Evolutionary conservation across 2,113 vertebrate species (phyloP), one percentile per base, ranked within the genome.

Genomic region (Eubucco bourcierii): DNA sequence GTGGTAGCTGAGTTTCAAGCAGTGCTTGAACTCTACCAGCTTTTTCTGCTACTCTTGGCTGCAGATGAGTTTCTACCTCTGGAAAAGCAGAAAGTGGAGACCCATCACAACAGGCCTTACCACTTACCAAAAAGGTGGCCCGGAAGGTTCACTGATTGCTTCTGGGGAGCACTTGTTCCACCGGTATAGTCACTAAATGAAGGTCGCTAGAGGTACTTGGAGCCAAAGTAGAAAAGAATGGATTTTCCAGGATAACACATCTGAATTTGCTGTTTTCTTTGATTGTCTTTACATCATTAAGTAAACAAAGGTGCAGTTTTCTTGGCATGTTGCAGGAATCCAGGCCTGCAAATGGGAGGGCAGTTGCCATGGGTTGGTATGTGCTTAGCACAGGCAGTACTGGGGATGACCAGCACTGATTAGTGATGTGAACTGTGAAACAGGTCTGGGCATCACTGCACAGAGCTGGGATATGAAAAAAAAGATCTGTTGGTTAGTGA

Each of bases 201-300:
- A 74, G 33, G 10, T 4, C 8, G 29, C 20, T 90, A 1, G 0
- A 80, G 53, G 17, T 52, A 10, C 59, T 76, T 88, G 72, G 44
- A 81, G 46, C 28, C 33, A 12, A 27, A 33, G 12, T 29, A 78
- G 70, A 84, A 88, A 90, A 75, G 15, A 5, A 58, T 31, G 1
- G 9, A 46, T 72, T 90, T 84, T 52, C 37, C 66, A 81, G 47
- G 34, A 37, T 59, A 52, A 25, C 12, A 39, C 3, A 0, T 27
- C 37, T 92, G 47, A 31, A 67, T 86, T 81, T 88, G 19, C 64
- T 47, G 24, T 78, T 80, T 77, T 84, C 53, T 58, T 80, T 65
- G 53, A 64, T 81, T 90, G 80, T 90, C 61, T 34, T 75, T 84
- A 73, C 61, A 52, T 87, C 87, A 64, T 41, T 85, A 87, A 80